Evolutionary conservation across 37 sponge, comb jelly and placozoan genomes (phyloP).

Genomic region (Cladorhizidae sp.): DNA sequence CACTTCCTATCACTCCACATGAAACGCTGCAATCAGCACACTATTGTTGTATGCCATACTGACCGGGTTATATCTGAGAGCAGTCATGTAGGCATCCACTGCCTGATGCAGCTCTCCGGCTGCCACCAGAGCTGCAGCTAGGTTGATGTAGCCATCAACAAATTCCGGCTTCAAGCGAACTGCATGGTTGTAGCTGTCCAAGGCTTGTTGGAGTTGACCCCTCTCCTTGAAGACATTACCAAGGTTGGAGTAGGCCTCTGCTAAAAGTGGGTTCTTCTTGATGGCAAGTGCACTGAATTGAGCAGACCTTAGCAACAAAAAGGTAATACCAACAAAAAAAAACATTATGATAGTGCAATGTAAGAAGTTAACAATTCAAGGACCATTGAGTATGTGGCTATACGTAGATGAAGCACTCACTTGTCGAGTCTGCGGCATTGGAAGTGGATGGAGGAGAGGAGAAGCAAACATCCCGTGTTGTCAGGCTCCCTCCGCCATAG

Average conservation of each 20-base stretch:
- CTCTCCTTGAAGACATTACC: constrained; percentile 99
- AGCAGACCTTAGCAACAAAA: constrained; percentile 73
- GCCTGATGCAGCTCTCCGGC: constrained; percentile 93
- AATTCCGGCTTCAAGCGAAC: constrained; percentile 95
- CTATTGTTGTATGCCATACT: constrained; percentile 37
- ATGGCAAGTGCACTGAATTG: constrained; percentile 95
- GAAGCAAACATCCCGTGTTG: constrained; percentile 96
- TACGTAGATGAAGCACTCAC: constrained; percentile 53
- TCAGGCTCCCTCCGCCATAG: constrained; percentile 96
- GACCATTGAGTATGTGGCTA: neutral
- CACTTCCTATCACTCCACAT: too few relatives aligned
- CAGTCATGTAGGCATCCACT: constrained; percentile 94
- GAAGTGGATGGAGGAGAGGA: constrained; percentile 98
- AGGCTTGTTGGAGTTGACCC: constrained; percentile 88
- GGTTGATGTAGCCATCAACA: constrained; percentile 98
- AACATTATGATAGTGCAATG: neutral
- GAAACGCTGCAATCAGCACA: constrained; percentile 3
- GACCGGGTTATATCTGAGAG: constrained; percentile 95
- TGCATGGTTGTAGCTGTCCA: constrained; percentile 95
- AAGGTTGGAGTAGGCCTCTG: constrained; percentile 98
- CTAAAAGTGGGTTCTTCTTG: constrained; percentile 94
- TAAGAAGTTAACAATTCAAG: neutral
- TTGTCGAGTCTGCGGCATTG: constrained; percentile 96
- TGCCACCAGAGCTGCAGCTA: constrained; percentile 97
- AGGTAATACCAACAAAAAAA: too few relatives aligned